Percentiles rank a stretch among this genome's conserved stretches.
Conservation (phyloP, 2,113 vertebrate genomes). For the Zosterops japonicus region DNA sequence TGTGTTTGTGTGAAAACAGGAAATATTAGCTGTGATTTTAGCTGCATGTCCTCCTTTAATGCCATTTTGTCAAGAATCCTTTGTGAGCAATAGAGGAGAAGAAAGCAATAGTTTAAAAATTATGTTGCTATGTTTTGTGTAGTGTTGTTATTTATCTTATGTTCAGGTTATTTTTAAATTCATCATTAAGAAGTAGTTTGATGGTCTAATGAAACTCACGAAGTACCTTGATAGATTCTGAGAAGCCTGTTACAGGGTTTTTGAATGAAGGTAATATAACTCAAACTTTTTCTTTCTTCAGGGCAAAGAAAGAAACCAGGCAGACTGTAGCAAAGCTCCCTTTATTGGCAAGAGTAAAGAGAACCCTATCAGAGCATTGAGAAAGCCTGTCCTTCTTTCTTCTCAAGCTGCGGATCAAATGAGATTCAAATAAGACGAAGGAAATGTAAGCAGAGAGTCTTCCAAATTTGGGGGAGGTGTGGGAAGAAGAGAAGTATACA, state of each 20-base stretch:
- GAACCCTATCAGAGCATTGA: neutral
- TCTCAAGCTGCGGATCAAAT: neutral
- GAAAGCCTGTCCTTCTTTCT: neutral
- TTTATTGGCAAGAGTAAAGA: neutral
- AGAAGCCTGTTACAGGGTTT: neutral
- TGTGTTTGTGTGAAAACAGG: neutral
- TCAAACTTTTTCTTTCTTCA: conserved; percentile 7
- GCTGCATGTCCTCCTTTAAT: neutral
- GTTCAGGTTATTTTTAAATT: neutral
- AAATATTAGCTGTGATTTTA: neutral
- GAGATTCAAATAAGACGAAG: neutral
- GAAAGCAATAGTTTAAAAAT: neutral
- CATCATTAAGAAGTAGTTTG: neutral
- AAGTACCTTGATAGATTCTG: neutral
- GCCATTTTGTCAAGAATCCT: neutral
- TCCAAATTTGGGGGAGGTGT: neutral
- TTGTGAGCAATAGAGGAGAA: neutral
- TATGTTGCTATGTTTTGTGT: neutral
- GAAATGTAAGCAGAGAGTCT: conserved; percentile 14
- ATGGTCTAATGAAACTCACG: neutral
- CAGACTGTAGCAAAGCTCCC: conserved; percentile 14
- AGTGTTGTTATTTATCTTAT: neutral
- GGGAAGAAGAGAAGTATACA: neutral
- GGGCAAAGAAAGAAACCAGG: neutral
- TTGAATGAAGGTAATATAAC: neutral